Evolutionary conservation across 2,113 vertebrate species (phyloP), one percentile per base, ranked within the genome.

Genomic region (Tyrannus savana): DNA sequence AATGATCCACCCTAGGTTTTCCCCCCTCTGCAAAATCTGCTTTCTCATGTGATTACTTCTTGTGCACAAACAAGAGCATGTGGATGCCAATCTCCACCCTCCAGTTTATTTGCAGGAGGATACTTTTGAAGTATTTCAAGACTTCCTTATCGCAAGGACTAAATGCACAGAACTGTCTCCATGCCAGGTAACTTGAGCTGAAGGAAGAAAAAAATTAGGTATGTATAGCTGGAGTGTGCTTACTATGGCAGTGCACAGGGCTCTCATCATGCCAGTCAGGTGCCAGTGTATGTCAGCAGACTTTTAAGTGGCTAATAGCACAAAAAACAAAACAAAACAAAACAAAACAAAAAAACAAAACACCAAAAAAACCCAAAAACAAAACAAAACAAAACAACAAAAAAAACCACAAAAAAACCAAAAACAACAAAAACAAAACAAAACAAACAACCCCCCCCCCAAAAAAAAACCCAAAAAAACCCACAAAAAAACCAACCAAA

Each of bases 81-180:
- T n/a, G 73, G 76, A 84, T 89, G 78, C 76, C 89, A 78, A 39
- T 52, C 73, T 35, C 80, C 91, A 84, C 80, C 74, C 74, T 73
- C 25, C 53, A 46, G 31, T n/a, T 85, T 74, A 77, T 87, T 95
- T 94, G 60, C 49, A 84, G 55, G 67, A 87, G 72, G 30, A 56
- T 66, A 27, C 37, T 67, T 84, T 52, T 66, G 37, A 93, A 84
- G 44, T 68, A 55, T 90, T 89, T 87, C 6, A 64, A 87, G 64
- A 56, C 72, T 90, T 92, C 76, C 83, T 90, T 78, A 84, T 78
- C 69, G 37, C 41, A 64, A 82, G 41, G 53, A 62, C 37, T 68
- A 47, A 88, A 63, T 42, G 52, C 53, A 56, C 47, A 78, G 69
- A 41, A n/a, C 49, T 72, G 52, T 74, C 69, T 95, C 68, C 56